These are phyloP conservation scores for Pseudolycoriella hygida DNA, from an alignment of 2,888 invertebrate species.

Conservation along the genomic window DNA sequence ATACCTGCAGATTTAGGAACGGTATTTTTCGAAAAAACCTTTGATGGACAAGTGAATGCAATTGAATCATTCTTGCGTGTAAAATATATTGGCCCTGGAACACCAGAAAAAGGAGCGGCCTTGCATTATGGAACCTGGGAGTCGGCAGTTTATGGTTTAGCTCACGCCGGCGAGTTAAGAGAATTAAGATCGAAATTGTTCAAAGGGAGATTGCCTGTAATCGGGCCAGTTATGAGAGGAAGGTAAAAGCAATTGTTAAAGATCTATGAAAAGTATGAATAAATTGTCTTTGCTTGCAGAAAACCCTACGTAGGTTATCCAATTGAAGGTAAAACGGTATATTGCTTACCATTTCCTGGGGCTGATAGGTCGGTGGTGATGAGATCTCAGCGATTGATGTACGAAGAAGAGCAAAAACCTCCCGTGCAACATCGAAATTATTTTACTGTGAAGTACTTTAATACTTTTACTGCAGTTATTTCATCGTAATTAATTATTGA, in stretches of 20 bases:
- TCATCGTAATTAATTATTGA: not conserved
- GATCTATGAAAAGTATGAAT: too few relatives aligned
- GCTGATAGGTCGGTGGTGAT: conserved; percentile 67
- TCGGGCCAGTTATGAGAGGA: conserved; percentile 33
- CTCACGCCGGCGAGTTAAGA: conserved; percentile 42
- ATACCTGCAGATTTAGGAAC: conserved; percentile 80
- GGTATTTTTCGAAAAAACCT: conserved; percentile 57
- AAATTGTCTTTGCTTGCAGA: too few relatives aligned
- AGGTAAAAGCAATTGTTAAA: too few relatives aligned
- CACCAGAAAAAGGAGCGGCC: conserved; percentile 26
- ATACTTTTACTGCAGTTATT: too few relatives aligned
- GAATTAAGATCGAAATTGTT: conserved; percentile 48
- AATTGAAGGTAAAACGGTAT: too few relatives aligned
- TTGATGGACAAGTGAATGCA: conserved; percentile 60
- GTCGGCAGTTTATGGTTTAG: conserved; percentile 57
- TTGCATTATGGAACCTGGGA: conserved; percentile 81
- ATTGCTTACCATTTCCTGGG: conserved; percentile 53
- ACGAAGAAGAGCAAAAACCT: conserved; percentile 44
- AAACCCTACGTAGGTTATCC: too few relatives aligned
- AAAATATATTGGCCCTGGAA: conserved; percentile 18
- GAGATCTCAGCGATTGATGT: conserved; percentile 62
- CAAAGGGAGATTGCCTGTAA: conserved; percentile 40
- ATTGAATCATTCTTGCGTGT: conserved; percentile 49
- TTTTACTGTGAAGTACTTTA: not conserved
- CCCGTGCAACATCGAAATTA: conserved; percentile 51